Base-by-base conservation (phyloP, 2,113 vertebrate genomes). In the Collichthys lucidus region DNA sequence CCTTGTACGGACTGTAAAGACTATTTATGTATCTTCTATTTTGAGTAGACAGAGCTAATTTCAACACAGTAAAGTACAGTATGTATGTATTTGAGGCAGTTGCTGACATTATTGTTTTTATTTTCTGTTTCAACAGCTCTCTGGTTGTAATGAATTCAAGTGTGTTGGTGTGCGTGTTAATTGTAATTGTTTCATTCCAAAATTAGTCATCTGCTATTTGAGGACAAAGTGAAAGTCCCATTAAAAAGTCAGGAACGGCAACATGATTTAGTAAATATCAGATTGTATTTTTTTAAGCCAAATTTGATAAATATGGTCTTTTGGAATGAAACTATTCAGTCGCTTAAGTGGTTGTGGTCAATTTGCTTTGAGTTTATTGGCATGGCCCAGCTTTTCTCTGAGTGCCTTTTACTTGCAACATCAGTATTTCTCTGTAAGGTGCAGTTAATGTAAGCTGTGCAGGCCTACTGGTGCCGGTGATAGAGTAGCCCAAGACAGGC, bases 331-430 rank as follows among this genome's bases (percentile, higher is more conserved):
- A 77, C 56, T 56, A 31, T 59, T 65, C 17, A 19, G 42, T 87
- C 52, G 68, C 72, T 77, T 68, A 64, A 64, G 57, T 87, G 62
- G 24, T 82, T 74, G 71, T 88, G 47, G 62, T 84, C 26, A 60
- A 5, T 74, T 74, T 66, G 52, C 72, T 87, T 76, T 82, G 40
- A 79, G 31, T 88, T 77, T 31, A 70, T 52, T 68, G 77, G 79
- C 78, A 74, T 86, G 80, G 85, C 79, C 49, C 55, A 66, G 82
- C 79, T 83, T 88, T 77, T 92, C 78, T 84, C 83, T 83, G 83
- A 92, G 92, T 92, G 91, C 92, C 92, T 91, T 91, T 92, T 60
- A 79, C 80, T 77, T 62, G 70, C 44, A 72, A 76, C 73, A 50
- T 90, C 11, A 63, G 14, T 83, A 74, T 89, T 56, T 80, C 63